These are phyloP conservation scores for Turritopsis rubra DNA, from an alignment of 30 jellyfish, hydroid and myxozoan genomes.

Conservation along the genomic window DNA sequence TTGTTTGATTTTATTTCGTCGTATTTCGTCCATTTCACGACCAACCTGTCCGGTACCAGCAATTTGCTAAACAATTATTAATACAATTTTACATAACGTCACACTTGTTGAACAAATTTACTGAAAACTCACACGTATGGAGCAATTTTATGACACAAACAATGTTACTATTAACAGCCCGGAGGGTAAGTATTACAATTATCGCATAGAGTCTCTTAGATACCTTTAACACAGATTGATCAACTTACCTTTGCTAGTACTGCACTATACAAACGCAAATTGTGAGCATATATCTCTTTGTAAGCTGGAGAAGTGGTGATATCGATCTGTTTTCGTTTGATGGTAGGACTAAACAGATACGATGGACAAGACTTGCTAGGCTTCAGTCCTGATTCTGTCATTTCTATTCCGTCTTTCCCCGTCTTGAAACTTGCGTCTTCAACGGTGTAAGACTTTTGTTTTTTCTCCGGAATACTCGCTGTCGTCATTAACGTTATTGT, in stretches of 20 bases:
- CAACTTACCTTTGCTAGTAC: constrained; percentile 36
- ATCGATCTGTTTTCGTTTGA: constrained; percentile 23
- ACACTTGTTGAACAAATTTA: no score
- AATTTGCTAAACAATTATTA: constrained; percentile 14
- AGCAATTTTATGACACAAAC: no score
- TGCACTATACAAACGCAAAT: constrained; percentile 27
- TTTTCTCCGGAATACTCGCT: neutral
- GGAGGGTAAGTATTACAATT: no score
- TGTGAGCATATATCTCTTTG: constrained; percentile 29
- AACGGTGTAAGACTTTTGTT: neutral
- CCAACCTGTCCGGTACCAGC: constrained; percentile 20
- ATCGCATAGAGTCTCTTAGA: no score
- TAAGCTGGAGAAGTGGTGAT: constrained; percentile 20
- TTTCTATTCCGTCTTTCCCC: neutral
- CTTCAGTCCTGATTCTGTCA: neutral
- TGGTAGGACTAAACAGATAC: constrained; percentile 20
- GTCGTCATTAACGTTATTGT: neutral
- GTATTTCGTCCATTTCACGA: constrained; percentile 5
- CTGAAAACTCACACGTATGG: no score
- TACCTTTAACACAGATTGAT: no score
- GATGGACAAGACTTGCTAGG: neutral
- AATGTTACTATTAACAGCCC: no score
- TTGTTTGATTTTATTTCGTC: constrained; percentile 10
- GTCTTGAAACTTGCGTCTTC: neutral
- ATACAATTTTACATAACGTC: neutral